Evolutionary conservation across 2,888 invertebrate genomes (phyloP), one percentile per base, ranked within the genome.

Genomic region (Vannuccia rotundouncinata): DNA sequence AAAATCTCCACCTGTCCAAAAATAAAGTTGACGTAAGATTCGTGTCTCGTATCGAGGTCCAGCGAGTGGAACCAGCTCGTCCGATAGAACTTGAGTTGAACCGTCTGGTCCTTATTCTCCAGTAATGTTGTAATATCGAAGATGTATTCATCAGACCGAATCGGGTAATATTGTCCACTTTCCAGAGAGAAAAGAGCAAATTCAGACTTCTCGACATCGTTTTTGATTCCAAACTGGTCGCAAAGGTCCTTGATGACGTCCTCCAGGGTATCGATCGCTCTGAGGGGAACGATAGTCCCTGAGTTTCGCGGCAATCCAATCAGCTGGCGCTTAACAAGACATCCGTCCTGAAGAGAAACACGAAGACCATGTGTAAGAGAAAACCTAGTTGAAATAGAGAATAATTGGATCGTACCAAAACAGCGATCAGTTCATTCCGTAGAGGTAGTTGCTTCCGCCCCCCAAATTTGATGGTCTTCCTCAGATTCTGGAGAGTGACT

Each of bases 341-440:
- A 66, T 17, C 66, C 66, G 2, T 5, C 66, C 66, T 66, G 22
- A 22, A 66, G 66, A 66, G 25, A 66, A 27, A 66, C 5, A 5
- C 22, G 5, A 22, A 66, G 2, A 66, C 13, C 17, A 13, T 45
- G 10, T 45, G 45, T 45, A n/a, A n/a, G n/a, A n/a, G n/a, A n/a
- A n/a, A n/a, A n/a, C n/a, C n/a, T n/a, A n/a, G n/a, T n/a, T n/a
- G n/a, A n/a, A n/a, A n/a, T n/a, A n/a, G n/a, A n/a, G n/a, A n/a
- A n/a, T n/a, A n/a, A n/a, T n/a, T n/a, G n/a, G n/a, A n/a, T 13
- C 66, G 13, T 22, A 66, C 66, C 66, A 66, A 66, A 66, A 66
- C 66, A 5, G 66, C 10, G 2, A 2, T 22, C 66, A 66, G 25
- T 66, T 66, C 66, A 5, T 66, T 66, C 25, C 66, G 5, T 2